A percentile compares a stretch with the other conserved stretches of the same genome.
Conservation (phyloP, 2,888 invertebrate genomes). For the Sinotaia quadrata region DNA sequence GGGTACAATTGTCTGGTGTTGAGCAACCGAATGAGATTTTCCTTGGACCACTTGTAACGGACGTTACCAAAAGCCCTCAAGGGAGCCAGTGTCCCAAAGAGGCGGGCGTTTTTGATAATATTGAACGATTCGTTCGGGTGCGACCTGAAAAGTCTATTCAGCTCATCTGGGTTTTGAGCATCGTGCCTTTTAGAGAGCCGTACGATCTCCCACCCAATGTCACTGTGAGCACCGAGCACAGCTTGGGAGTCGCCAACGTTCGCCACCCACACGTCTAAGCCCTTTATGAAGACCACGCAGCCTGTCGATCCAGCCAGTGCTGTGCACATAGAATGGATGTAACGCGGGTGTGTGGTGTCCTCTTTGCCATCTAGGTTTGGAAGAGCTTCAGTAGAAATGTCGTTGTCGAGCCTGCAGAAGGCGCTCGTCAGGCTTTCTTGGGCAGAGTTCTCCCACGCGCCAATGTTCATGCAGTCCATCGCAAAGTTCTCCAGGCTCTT, state of each 20-base stretch:
- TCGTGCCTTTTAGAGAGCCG: slow-evolving; percentile 89
- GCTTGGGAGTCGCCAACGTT: slow-evolving; percentile 94
- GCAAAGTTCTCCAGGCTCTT: slow-evolving; percentile 56
- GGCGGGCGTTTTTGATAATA: slow-evolving; percentile 81
- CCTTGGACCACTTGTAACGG: slow-evolving; percentile 84
- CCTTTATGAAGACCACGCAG: slow-evolving; percentile 79
- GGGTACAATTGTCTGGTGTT: too few relatives aligned
- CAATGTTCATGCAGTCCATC: slow-evolving; percentile 56
- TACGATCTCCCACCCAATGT: slow-evolving; percentile 57
- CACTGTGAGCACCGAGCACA: slow-evolving; percentile 82
- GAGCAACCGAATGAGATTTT: slow-evolving; percentile 78
- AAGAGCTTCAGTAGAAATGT: slow-evolving; percentile 82
- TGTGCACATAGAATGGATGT: too few relatives aligned
- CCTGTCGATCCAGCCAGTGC: slow-evolving; percentile 95
- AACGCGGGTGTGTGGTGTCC: slow-evolving; percentile 50
- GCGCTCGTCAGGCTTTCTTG: too few relatives aligned
- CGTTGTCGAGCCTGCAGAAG: slow-evolving; percentile 87
- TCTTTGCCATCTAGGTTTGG: too few relatives aligned
- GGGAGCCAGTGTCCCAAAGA: slow-evolving; percentile 94
- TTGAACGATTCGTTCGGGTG: slow-evolving; percentile 91
- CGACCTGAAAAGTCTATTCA: slow-evolving; percentile 85
- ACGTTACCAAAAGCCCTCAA: slow-evolving; percentile 95
- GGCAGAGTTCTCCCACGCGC: too few relatives aligned
- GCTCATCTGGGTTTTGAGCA: slow-evolving; percentile 87
- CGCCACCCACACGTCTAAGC: slow-evolving; percentile 88